Percentiles rank a stretch among this genome's conserved stretches.
These are phyloP conservation scores for Poeciliopsis occidentalis DNA, from an alignment of 2,113 vertebrate species.

Conservation along the genomic window DNA sequence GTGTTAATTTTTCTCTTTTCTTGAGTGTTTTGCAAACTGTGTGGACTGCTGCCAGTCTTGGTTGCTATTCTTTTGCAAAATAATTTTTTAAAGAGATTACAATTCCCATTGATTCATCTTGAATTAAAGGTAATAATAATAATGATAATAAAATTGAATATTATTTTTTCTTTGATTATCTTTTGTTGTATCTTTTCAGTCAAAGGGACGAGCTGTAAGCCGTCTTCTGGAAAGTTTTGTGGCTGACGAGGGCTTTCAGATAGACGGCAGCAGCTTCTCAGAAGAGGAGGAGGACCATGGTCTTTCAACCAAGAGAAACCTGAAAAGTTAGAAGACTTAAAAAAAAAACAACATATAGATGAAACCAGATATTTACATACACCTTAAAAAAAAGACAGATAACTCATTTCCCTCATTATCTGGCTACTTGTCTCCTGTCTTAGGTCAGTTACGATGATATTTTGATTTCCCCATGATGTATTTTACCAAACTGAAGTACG, in stretches of 20 bases:
- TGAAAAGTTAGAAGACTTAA: slow-evolving; percentile 47
- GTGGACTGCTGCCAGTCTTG: no score
- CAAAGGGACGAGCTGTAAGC: slow-evolving; percentile 89
- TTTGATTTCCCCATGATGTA: no score
- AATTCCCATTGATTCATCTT: no score
- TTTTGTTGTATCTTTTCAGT: slow-evolving; percentile 55
- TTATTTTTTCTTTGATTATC: no score
- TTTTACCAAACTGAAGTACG: not conserved
- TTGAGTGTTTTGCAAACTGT: no score
- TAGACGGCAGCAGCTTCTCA: slow-evolving; percentile 92
- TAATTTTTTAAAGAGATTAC: no score
- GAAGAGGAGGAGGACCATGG: slow-evolving; percentile 84
- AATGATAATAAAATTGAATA: no score
- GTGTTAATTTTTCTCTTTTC: no score
- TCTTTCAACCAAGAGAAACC: slow-evolving; percentile 55
- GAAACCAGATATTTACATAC: not conserved
- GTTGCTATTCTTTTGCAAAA: no score
- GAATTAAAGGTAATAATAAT: no score
- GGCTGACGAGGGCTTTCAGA: slow-evolving; percentile 89
- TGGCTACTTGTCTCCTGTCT: not conserved
- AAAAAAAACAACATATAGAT: not conserved
- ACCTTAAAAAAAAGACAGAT: not conserved
- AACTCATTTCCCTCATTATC: no score
- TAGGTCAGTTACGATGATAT: not conserved
- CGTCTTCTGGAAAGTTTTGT: slow-evolving; percentile 92